phyloP scores from a whole-genome alignment of 2,113 vertebrate species.

The Mugil cephalus region DNA sequence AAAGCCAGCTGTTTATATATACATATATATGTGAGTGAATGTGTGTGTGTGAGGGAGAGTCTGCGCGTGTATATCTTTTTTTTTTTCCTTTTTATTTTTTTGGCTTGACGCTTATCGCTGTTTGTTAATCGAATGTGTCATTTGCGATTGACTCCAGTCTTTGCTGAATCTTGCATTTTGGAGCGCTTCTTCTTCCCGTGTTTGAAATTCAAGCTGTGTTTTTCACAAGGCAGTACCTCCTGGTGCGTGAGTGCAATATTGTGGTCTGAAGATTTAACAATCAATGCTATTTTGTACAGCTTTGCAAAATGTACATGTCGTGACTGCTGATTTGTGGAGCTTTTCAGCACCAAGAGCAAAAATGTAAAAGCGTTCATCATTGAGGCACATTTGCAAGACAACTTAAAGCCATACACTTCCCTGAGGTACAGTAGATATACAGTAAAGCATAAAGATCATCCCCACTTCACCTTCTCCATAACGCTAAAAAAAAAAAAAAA shows the following conservation, averaged over 20 bases:
- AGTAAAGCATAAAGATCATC: constrained; percentile 55
- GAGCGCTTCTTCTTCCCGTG: constrained; percentile 74
- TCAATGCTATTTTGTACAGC: constrained; percentile 84
- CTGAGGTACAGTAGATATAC: constrained; percentile 69
- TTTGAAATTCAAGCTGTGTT: constrained; percentile 78
- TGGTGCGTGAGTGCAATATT: constrained; percentile 80
- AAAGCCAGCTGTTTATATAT: constrained; percentile 84
- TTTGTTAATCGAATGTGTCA: constrained; percentile 81
- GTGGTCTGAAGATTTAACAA: constrained; percentile 84
- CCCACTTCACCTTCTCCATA: constrained; percentile 28
- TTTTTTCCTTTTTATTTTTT: constrained; percentile 62
- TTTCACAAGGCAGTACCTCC: constrained; percentile 74
- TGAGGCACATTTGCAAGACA: constrained; percentile 74
- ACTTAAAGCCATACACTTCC: constrained; percentile 85
- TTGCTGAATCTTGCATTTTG: constrained; percentile 72
- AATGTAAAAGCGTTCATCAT: constrained; percentile 76
- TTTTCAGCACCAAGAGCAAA: constrained; percentile 78
- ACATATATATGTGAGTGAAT: constrained; percentile 80
- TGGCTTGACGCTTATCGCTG: constrained; percentile 79
- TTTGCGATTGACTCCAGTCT: constrained; percentile 71
- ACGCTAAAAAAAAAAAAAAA: constrained; percentile 27
- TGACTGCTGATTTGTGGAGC: constrained; percentile 84
- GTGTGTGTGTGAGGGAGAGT: constrained; percentile 59
- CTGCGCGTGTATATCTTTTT: constrained; percentile 57
- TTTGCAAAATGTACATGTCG: constrained; percentile 83